These are phyloP conservation scores for Oenanthe melanoleuca DNA, from an alignment of 2,113 vertebrate species.

Conservation along the genomic window DNA sequence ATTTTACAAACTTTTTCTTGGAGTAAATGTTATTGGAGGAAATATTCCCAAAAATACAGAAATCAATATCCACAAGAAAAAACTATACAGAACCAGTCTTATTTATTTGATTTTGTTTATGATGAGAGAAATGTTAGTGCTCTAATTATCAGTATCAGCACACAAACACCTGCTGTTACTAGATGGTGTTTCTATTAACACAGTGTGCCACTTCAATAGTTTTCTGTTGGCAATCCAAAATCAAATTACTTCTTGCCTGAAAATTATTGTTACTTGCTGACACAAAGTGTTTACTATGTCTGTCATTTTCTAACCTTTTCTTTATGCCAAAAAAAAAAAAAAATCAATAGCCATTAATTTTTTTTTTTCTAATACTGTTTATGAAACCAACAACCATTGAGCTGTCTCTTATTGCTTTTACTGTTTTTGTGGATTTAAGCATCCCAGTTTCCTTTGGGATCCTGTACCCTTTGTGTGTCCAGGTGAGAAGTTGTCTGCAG, in stretches of 20 bases:
- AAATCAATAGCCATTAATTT: background rate
- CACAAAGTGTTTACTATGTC: background rate
- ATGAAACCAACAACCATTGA: background rate
- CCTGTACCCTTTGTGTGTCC: background rate
- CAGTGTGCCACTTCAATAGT: conserved; percentile 27
- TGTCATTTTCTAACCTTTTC: conserved; percentile 28
- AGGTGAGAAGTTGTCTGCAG: background rate
- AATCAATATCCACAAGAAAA: background rate
- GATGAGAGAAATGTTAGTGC: conserved; percentile 13
- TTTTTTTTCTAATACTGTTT: background rate
- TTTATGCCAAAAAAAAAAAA: background rate
- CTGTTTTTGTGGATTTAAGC: background rate
- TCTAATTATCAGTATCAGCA: conserved; percentile 56
- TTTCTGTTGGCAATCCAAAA: conserved; percentile 36
- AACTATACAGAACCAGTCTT: background rate
- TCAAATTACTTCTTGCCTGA: conserved; percentile 40
- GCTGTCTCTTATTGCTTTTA: background rate
- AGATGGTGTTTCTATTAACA: conserved; percentile 19
- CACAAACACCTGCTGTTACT: conserved; percentile 54
- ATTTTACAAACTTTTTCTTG: background rate
- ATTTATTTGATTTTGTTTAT: conserved; percentile 24
- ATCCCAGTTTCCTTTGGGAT: background rate
- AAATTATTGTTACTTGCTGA: conserved; percentile 31
- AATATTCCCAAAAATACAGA: background rate
- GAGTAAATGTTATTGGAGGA: background rate